Percentiles rank a stretch among this genome's conserved stretches.
phyloP scores from a whole-genome alignment of 1,140 invertebrate species.

The Telenomus remus region DNA sequence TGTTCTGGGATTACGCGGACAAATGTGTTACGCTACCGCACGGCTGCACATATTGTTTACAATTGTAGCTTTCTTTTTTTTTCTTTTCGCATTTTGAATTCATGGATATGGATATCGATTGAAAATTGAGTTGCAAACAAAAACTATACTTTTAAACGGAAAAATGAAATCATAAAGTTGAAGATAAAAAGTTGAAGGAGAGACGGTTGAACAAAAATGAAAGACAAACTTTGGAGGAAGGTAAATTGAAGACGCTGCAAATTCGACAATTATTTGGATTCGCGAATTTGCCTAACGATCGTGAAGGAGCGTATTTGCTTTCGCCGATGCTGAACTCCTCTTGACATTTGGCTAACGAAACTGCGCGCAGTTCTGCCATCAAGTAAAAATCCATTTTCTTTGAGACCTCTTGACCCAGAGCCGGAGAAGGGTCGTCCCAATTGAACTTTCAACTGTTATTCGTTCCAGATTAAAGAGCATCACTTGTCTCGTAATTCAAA shows the following conservation, averaged over 20 bases:
- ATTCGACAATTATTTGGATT: slow-evolving; percentile 4
- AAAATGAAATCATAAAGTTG: too few relatives aligned
- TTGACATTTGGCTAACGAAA: slow-evolving; percentile 48
- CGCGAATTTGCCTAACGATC: slow-evolving; percentile 22
- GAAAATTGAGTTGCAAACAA: too few relatives aligned
- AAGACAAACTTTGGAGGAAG: neutral
- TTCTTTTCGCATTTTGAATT: neutral
- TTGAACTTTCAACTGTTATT: slow-evolving; percentile 34
- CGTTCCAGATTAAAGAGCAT: slow-evolving; percentile 19
- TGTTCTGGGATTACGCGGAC: slow-evolving; percentile 33
- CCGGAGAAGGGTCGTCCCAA: slow-evolving; percentile 16
- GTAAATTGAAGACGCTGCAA: neutral
- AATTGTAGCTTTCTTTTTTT: neutral
- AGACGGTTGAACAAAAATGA: too few relatives aligned
- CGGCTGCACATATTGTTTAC: neutral
- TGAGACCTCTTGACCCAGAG: slow-evolving; percentile 45
- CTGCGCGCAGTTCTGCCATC: slow-evolving; percentile 15
- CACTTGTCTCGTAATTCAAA: slow-evolving; percentile 31
- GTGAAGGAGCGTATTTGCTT: slow-evolving; percentile 23
- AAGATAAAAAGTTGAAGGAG: too few relatives aligned
- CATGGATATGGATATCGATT: neutral
- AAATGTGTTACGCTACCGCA: slow-evolving; percentile 21
- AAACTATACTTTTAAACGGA: too few relatives aligned
- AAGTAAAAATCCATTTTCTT: slow-evolving; percentile 34
- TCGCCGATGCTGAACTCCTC: slow-evolving; percentile 2